Conservation (phyloP, 2,113 vertebrate species). For the Anguilla rostrata region DNA sequence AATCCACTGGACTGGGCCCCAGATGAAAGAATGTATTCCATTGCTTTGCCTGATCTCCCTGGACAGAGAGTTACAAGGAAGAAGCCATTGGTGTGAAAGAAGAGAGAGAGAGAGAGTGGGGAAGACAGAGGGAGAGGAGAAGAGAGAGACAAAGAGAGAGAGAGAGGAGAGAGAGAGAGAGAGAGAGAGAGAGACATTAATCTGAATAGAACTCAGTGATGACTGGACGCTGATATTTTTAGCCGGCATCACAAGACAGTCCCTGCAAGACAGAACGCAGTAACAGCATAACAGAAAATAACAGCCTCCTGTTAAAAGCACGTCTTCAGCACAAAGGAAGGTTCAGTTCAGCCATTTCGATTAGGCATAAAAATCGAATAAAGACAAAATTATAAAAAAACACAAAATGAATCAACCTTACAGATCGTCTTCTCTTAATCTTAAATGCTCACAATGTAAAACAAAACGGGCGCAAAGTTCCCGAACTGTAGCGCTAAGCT, state of each 20-base stretch:
- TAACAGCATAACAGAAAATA: conserved; percentile 46
- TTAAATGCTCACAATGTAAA: background rate
- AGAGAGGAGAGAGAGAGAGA: no score
- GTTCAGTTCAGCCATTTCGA: background rate
- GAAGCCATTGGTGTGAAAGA: conserved; percentile 40
- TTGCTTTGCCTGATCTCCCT: conserved; percentile 58
- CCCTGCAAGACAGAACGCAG: conserved; percentile 36
- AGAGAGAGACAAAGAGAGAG: no score
- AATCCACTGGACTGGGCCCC: conserved; percentile 44
- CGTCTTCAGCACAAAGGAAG: background rate
- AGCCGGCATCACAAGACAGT: conserved; percentile 47
- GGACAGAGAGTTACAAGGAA: conserved; percentile 42
- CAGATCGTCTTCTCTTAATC: background rate
- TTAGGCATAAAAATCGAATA: background rate
- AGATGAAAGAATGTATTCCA: conserved; percentile 53
- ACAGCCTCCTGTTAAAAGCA: background rate
- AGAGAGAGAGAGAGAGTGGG: no score
- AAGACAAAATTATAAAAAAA: no score
- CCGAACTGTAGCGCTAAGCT: background rate
- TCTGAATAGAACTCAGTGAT: conserved; percentile 40
- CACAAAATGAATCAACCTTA: background rate
- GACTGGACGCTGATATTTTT: conserved; percentile 54
- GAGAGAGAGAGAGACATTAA: background rate
- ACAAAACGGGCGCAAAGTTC: background rate
- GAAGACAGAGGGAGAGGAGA: no score